Evolutionary conservation across 2,797 vertebrate species (phyloP).

Genomic region (Orientallactaga sibirica): DNA sequence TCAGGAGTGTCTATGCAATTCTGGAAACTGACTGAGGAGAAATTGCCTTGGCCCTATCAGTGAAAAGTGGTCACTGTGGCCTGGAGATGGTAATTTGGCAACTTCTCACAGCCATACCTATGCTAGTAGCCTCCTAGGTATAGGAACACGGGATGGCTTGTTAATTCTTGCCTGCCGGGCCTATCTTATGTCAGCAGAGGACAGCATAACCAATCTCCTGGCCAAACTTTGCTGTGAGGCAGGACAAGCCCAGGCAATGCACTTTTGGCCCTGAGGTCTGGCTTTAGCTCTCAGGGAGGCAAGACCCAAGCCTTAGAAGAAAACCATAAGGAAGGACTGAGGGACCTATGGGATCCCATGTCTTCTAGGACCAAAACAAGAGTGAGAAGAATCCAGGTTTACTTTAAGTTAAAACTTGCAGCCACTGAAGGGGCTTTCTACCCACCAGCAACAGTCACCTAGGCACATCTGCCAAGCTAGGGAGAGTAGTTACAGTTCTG

Average conservation of each 20-base stretch:
- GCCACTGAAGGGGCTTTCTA: background rate
- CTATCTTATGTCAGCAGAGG: constrained; percentile 55
- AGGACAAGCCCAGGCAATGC: constrained; percentile 54
- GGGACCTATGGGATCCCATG: background rate
- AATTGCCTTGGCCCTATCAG: background rate
- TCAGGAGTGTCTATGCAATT: background rate
- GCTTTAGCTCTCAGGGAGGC: background rate
- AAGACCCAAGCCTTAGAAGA: background rate
- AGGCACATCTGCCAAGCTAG: no score
- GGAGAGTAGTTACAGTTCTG: background rate
- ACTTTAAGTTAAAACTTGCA: background rate
- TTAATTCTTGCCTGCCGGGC: background rate
- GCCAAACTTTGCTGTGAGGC: constrained; percentile 54
- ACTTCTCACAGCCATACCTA: background rate
- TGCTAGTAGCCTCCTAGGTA: background rate
- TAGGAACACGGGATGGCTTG: background rate
- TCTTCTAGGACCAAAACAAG: constrained; percentile 16
- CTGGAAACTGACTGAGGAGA: fast-evolving
- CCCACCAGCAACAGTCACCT: background rate
- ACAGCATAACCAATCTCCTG: constrained; percentile 41
- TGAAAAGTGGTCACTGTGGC: background rate
- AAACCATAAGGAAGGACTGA: background rate
- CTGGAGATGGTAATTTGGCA: background rate
- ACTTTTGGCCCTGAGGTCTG: constrained; percentile 18
- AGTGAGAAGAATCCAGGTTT: background rate